phyloP scores from a whole-genome alignment of 1,140 invertebrate genomes.

The Trinorchestia longiramus region DNA sequence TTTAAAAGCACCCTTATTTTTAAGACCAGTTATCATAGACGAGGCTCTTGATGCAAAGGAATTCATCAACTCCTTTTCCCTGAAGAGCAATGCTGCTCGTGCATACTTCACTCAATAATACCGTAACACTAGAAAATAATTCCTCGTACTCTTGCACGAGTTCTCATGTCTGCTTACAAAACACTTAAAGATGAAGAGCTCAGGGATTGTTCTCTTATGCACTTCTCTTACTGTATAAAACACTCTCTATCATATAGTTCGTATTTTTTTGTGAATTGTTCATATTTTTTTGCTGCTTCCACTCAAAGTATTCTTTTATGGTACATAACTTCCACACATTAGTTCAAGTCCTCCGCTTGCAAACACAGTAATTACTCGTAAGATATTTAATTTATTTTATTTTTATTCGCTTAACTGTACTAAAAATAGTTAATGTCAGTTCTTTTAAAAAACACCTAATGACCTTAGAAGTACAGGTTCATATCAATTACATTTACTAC shows the following conservation, averaged over 20 bases:
- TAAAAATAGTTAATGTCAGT: neutral
- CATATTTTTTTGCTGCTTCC: neutral
- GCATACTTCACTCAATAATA: neutral
- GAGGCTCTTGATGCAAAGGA: neutral
- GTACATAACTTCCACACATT: neutral
- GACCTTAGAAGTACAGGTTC: neutral
- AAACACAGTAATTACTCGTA: neutral
- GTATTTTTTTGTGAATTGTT: neutral
- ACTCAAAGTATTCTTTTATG: neutral
- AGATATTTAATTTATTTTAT: neutral
- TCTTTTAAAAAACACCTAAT: too few relatives aligned
- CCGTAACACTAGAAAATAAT: neutral
- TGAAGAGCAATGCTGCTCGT: neutral
- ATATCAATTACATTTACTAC: neutral
- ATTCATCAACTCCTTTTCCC: neutral
- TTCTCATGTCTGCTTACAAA: neutral
- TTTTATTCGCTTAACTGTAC: neutral
- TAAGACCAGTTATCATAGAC: neutral
- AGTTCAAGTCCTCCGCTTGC: neutral
- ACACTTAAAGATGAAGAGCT: neutral
- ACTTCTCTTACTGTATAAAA: neutral
- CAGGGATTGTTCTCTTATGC: neutral
- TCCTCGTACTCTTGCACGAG: neutral
- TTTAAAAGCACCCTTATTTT: neutral
- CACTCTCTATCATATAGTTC: neutral